phyloP scores from a whole-genome alignment of 1,140 invertebrate genomes.

The Pachypsylla venusta region DNA sequence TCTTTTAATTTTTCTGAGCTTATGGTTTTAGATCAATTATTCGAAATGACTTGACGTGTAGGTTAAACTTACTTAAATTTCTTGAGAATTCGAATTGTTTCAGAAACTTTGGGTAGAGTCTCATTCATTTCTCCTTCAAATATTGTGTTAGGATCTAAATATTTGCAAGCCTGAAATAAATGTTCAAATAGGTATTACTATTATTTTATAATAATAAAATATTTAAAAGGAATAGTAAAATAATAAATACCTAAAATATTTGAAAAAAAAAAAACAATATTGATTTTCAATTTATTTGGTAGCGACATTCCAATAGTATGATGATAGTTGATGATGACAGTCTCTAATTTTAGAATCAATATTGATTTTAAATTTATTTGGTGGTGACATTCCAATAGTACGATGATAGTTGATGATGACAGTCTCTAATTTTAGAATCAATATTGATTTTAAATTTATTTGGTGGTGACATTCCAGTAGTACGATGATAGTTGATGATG shows the following conservation, averaged over 20 bases:
- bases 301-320: conserved; percentile 66
- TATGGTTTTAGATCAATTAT: no score
- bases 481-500: no score
- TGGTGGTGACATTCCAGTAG: no score
- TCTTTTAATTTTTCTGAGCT: no score
- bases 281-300: conserved; percentile 61
- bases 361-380: no score
- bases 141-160: conserved; percentile 40
- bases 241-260: conserved; percentile 61
- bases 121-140: conserved; percentile 58
- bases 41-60: no score
- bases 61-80: conserved; percentile 38
- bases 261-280: conserved; percentile 53
- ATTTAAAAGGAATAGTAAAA: conserved; percentile 38
- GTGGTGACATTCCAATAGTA: no score
- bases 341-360: conserved; percentile 43
- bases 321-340: conserved; percentile 43
- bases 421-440: no score
- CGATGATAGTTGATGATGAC: no score
- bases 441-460: no score
- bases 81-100: conserved; percentile 34
- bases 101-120: conserved; percentile 36
- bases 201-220: background rate
- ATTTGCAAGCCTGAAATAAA: conserved; percentile 23
- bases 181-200: background rate